phyloP scores from a whole-genome alignment of 2,113 vertebrate genomes.

The Pollachius pollachius region DNA sequence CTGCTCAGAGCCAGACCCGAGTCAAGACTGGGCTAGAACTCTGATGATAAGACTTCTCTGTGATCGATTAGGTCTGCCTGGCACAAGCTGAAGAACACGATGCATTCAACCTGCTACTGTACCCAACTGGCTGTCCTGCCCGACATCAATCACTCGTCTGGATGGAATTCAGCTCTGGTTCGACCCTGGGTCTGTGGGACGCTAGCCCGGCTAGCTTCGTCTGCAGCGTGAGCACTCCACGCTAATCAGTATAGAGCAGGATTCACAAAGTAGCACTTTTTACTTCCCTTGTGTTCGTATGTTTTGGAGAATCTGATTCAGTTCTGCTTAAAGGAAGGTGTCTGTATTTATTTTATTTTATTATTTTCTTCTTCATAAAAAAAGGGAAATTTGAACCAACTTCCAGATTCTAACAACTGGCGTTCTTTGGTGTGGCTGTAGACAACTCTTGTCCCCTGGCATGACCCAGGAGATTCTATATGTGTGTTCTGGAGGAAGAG shows the following conservation, averaged over 20 bases:
- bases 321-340: conserved; percentile 56
- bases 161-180: conserved; percentile 63
- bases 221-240: conserved; percentile 40
- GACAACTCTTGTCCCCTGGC: too few relatives aligned
- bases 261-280: conserved; percentile 61
- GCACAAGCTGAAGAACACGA: conserved; percentile 34
- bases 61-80: conserved; percentile 58
- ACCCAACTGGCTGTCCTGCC: conserved; percentile 56
- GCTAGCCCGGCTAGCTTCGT: conserved; percentile 49
- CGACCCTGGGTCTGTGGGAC: conserved; percentile 53
- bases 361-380: conserved; percentile 42
- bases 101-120: conserved; percentile 34
- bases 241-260: conserved; percentile 59
- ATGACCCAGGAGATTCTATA: too few relatives aligned
- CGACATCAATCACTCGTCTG: conserved; percentile 54
- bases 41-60: conserved; percentile 61
- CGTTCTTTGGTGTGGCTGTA: conserved; percentile 50
- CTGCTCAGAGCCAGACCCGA: conserved; percentile 28
- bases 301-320: conserved; percentile 59
- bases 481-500: too few relatives aligned
- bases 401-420: conserved; percentile 38
- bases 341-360: conserved; percentile 14
- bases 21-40: conserved; percentile 53
- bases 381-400: conserved; percentile 62
- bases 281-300: conserved; percentile 61